Base-by-base conservation (phyloP, 92 coral and sea anemone species). In the Paragorgia papillata region DNA sequence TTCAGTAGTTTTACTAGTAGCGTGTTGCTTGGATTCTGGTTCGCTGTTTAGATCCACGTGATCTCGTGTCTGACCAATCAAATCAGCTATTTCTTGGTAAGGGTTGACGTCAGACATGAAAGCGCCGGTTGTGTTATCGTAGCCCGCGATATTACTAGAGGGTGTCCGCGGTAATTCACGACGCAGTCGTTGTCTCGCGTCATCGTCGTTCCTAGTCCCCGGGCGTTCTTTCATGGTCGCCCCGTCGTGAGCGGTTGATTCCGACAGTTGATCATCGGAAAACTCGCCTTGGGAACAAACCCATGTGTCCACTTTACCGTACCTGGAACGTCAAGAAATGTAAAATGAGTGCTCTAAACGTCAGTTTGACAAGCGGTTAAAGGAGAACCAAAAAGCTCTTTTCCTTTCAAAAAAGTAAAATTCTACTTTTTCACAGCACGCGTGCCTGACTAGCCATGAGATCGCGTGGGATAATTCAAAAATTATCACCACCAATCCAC, bases 81-180 rank as follows among this genome's bases (percentile, higher is more conserved):
- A 63, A n/a, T 71, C 78, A 35, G 78, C 53, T 9, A 71, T 71
- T 28, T 71, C 78, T 71, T 71, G 50, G 53, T 71, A 71, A 5
- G 78, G 64, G 50, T 64, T 53, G 22, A 58, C 10, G 48, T 71
- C 78, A 2, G 21, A 33, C 50, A 30, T 18, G 41, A 26, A 35
- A 9, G 75, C 58, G n/a, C 29, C 28, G 7, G 26, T 28, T 2
- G 78, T 53, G 51, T 71, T 71, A 51, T 71, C 78, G 50, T 71
- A 71, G 33, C 31, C 19, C 0, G 49, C 29, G 6, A 18, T 7
- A 20, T 35, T 51, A 33, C 64, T 25, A 0, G 29, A 22, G 0
- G 78, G 78, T 9, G 78, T 58, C 78, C n/a, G 64, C 8, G 78
- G 78, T 0, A 71, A 58, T 12, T 57, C 78, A 32, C 78, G 78